Conservation (phyloP, 2,113 vertebrate species). For the Anolis sagrei region DNA sequence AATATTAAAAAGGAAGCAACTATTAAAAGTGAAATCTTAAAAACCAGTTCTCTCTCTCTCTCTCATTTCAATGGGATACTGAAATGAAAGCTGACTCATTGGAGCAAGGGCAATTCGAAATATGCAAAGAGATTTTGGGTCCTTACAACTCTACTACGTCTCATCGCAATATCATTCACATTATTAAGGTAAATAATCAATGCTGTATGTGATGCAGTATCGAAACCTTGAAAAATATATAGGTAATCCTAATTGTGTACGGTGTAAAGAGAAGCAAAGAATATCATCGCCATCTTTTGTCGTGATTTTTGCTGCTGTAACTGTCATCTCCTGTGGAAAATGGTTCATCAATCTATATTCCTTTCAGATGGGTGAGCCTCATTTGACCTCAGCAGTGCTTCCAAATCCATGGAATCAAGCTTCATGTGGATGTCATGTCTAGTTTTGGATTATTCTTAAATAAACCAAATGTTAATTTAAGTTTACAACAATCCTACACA, state of each 20-base stretch:
- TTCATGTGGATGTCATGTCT: background rate
- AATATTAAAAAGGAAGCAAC: background rate
- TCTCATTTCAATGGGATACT: background rate
- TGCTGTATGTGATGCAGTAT: background rate
- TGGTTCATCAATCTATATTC: background rate
- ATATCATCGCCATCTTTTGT: background rate
- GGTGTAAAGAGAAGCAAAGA: background rate
- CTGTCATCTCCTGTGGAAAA: background rate
- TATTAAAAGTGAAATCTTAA: background rate
- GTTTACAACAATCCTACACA: background rate
- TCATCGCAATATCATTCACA: constrained; percentile 56
- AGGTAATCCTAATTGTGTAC: background rate
- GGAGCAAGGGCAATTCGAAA: constrained; percentile 53
- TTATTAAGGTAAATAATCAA: constrained; percentile 59
- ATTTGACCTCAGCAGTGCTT: background rate
- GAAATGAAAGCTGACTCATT: background rate
- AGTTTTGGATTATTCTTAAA: background rate
- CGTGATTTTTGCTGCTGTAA: background rate
- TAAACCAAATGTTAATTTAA: background rate
- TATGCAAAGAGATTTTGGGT: constrained; percentile 53
- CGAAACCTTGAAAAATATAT: background rate
- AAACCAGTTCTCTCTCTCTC: background rate
- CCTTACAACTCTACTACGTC: constrained; percentile 57
- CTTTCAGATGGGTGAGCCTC: background rate
- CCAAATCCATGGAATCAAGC: background rate